Conservation (phyloP, 2,888 invertebrate genomes). For the Dolichopus griseipennis region DNA sequence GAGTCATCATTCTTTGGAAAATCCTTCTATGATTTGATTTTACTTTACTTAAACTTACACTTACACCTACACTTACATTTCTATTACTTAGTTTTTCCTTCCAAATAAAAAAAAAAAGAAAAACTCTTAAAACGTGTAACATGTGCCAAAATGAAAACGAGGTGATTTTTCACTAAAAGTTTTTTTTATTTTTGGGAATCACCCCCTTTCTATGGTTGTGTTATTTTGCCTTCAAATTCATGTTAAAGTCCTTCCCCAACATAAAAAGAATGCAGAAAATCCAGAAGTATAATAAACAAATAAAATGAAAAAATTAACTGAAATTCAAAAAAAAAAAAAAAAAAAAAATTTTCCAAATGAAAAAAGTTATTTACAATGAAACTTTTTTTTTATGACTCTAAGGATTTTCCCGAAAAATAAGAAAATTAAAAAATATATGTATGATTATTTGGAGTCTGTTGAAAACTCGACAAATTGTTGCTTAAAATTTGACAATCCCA, state of each 20-base stretch:
- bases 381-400: not conserved
- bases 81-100: not conserved
- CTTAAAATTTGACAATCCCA: no score
- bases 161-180: not conserved
- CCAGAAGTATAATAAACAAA: no score
- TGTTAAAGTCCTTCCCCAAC: not conserved
- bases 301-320: no score
- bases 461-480: no score
- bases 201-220: not conserved
- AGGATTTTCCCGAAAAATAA: not conserved
- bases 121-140: not conserved
- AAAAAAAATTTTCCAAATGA: no score
- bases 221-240: no score
- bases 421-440: no score
- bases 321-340: no score
- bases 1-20: conserved; percentile 4
- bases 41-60: not conserved
- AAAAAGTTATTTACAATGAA: not conserved
- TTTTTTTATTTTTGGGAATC: not conserved
- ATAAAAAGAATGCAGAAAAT: not conserved
- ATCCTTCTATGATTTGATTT: conserved; percentile 3
- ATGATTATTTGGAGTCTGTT: no score
- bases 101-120: no score
- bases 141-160: not conserved
- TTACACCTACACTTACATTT: not conserved